Evolutionary conservation across 1,140 invertebrate species (phyloP), one percentile per base, ranked within the genome.

Genomic region (Bacillus rossius): DNA sequence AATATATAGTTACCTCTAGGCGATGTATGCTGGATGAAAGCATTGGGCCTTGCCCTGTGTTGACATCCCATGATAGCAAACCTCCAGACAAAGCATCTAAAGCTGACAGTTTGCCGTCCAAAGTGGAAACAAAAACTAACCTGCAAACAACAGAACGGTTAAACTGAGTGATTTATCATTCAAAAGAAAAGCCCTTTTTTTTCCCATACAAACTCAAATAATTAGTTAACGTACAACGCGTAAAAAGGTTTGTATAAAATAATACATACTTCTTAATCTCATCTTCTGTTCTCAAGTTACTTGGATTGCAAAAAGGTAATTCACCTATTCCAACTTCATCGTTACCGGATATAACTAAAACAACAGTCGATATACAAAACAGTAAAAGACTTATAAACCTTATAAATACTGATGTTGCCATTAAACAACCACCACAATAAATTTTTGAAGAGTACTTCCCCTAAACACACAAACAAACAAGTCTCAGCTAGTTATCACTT

Each of bases 101-200:
- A 4, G 91, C 90, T 51, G 88, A 85, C 25, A 96, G 61, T 60
- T 82, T 81, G 3, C 94, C 94, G 84, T 96, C 92, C 43, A 96
- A 73, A 29, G 92, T 94, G 66, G 89, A 94, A 22, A 96, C 84
- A 65, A 93, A 82, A 13, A 95, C 70, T 37, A 92, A 76, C 65
- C 87, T 89, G 67, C 47, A 80, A 64, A 61, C 61, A 20, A n/a
- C n/a, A n/a, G n/a, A n/a, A n/a, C n/a, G n/a, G n/a, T n/a, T n/a
- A n/a, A n/a, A n/a, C n/a, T n/a, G n/a, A n/a, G n/a, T n/a, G n/a
- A n/a, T n/a, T n/a, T n/a, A n/a, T n/a, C n/a, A n/a, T n/a, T n/a
- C n/a, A n/a, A n/a, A n/a, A n/a, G n/a, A 61, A 59, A 50, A 52
- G 23, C 8, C n/a, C 10, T 13, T 10, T 40, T 10, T 40, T 40